Conservation (phyloP, 2,888 invertebrate genomes). For the Netelia melanura region DNA sequence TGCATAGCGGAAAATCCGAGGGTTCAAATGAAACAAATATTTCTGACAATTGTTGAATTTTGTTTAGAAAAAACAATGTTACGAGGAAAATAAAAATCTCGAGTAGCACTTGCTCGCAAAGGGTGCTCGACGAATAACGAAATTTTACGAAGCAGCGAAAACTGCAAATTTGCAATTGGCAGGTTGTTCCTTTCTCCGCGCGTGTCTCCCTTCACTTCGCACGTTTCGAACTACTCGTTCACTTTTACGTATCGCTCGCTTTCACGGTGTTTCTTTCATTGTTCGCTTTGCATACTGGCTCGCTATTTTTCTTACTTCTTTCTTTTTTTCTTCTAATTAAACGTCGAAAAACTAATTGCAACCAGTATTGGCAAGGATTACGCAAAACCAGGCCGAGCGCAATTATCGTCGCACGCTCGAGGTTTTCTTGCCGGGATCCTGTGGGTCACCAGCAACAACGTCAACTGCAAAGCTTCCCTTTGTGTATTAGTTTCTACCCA, state of each 20-base stretch:
- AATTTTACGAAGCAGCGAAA: too few relatives aligned
- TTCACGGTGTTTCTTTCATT: neutral
- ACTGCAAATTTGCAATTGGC: too few relatives aligned
- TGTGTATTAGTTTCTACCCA: slow-evolving; percentile 59
- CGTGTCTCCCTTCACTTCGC: neutral
- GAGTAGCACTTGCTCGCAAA: too few relatives aligned
- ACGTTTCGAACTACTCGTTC: neutral
- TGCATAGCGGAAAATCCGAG: too few relatives aligned
- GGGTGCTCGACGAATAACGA: too few relatives aligned
- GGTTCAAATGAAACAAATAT: too few relatives aligned
- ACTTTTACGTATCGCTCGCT: neutral
- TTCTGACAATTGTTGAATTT: too few relatives aligned
- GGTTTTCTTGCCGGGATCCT: slow-evolving; percentile 53
- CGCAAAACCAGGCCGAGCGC: slow-evolving; percentile 43
- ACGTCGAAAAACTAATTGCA: slow-evolving; percentile 51
- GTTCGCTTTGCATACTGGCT: neutral
- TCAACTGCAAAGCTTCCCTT: slow-evolving; percentile 50
- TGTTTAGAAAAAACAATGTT: too few relatives aligned
- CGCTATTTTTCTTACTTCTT: neutral
- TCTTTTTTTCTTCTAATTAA: slow-evolving; percentile 41
- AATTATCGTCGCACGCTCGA: slow-evolving; percentile 57
- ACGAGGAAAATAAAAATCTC: too few relatives aligned
- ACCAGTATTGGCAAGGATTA: slow-evolving; percentile 26
- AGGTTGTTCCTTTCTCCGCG: neutral
- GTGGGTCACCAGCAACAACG: slow-evolving; percentile 45